phyloP scores from a whole-genome alignment of 1,140 invertebrate species.

The Berghia stephanieae region DNA sequence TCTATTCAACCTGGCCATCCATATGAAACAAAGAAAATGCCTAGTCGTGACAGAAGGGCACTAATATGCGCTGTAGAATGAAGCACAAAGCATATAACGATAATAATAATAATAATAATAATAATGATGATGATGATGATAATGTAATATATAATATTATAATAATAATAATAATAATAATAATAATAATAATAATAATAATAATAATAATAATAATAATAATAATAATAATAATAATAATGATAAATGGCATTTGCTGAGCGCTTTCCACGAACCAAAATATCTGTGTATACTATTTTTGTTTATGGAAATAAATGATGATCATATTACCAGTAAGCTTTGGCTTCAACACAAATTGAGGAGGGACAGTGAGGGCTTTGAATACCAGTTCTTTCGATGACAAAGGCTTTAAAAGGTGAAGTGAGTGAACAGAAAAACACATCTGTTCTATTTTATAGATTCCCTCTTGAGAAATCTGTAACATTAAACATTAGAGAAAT shows the following conservation, averaged over 20 bases:
- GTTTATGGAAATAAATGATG: too few species aligned
- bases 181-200: too few species aligned
- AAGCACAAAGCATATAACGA: too few species aligned
- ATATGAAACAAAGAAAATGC: too few species aligned
- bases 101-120: neutral
- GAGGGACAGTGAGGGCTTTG: conserved; percentile 71
- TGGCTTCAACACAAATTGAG: conserved; percentile 47
- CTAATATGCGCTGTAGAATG: too few species aligned
- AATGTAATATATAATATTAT: neutral
- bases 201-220: neutral
- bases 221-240: neutral
- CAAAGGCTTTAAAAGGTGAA: conserved; percentile 74
- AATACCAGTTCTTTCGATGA: conserved; percentile 69
- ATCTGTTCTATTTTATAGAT: conserved; percentile 60
- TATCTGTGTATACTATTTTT: neutral
- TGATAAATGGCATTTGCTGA: too few species aligned
- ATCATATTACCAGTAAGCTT: conserved; percentile 35
- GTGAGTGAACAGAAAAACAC: conserved; percentile 63
- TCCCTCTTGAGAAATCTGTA: too few species aligned
- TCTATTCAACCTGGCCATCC: too few species aligned
- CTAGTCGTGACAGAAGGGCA: too few species aligned
- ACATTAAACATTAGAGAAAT: too few species aligned
- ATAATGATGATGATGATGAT: neutral
- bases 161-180: neutral
- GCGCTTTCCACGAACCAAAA: too few species aligned